Evolutionary conservation across 2,113 vertebrate genomes (phyloP), one percentile per base, ranked within the genome.

Genomic region (Arothron firmamentum): DNA sequence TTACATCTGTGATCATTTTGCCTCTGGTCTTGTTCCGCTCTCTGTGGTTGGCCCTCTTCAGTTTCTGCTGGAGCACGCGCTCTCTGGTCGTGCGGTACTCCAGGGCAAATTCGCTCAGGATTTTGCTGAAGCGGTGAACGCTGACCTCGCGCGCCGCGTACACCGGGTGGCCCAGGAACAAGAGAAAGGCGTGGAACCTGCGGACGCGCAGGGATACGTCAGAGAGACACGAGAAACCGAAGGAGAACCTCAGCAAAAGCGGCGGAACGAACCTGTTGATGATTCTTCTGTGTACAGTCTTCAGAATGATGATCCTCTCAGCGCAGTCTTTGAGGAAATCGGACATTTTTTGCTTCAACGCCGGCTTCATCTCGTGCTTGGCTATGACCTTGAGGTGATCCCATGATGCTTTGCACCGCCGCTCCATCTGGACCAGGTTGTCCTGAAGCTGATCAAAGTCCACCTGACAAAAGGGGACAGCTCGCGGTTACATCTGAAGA

Each of bases 1-100:
- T 97, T 92, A 99, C 96, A 76, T 99, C 95, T 46, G 96, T 99
- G 90, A 99, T 99, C 94, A 99, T 95, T 91, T 97, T 99, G 23
- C 96, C 96, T 73, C 96, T 90, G 84, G 96, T 99, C 90, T 98
- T 98, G 84, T 98, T 99, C 80, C 96, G 95, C 84, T 99, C 96
- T n/a, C 95, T 88, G 92, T 98, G 96, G 88, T 92, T 97, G 81
- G 95, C 95, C 72, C 96, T 91, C 80, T 98, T 99, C 90, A 95
- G 96, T 67, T 95, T 97, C 85, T 98, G 96, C 80, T 98, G 96
- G 48, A 99, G 82, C 72, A 98, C 95, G 17, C 96, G 90, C 56
- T 99, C 96, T 72, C 96, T 91, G 20, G 96, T 96, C 31, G 96
- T 99, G 56, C 96, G 94, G 73, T 98, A 99, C 79, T 99, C 96